Percentiles rank a stretch among this genome's conserved stretches.
Evolutionary conservation across 2,888 invertebrate genomes (phyloP).

Genomic region (Volucella inflata): DNA sequence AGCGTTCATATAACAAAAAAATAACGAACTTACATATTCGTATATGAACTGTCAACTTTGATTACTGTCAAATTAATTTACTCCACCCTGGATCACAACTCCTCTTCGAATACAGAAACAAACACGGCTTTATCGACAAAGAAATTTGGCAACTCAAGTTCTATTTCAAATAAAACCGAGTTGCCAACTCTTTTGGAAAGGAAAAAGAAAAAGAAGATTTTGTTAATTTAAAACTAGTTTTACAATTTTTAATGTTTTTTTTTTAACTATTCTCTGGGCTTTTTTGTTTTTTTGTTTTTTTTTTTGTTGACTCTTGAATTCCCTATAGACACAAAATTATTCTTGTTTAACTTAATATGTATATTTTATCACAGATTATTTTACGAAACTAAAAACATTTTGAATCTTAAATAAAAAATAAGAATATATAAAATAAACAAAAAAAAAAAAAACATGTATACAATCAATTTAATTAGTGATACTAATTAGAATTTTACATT

Average conservation of each 20-base stretch:
- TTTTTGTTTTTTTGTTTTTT: background rate
- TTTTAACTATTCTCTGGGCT: constrained; percentile 58
- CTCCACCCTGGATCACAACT: background rate
- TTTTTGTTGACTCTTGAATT: constrained; percentile 34
- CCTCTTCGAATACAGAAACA: constrained; percentile 25
- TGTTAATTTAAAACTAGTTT: constrained; percentile 4
- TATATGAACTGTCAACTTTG: background rate
- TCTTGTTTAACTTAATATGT: constrained; percentile 52
- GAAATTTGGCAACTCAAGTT: constrained; percentile 24
- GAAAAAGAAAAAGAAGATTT: background rate
- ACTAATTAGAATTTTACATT: constrained; percentile 6
- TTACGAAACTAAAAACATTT: constrained; percentile 45
- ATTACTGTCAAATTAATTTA: constrained; percentile 3
- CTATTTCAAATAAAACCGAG: constrained; percentile 68
- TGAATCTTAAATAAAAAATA: constrained; percentile 20
- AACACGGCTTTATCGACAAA: constrained; percentile 41
- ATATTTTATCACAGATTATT: constrained; percentile 71
- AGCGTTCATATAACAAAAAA: too few relatives aligned
- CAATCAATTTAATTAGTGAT: constrained; percentile 43
- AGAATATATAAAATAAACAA: background rate
- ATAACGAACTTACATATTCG: too few relatives aligned
- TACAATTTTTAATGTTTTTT: constrained; percentile 15
- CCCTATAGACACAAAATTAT: constrained; percentile 29
- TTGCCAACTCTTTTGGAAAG: background rate
- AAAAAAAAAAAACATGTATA: constrained; percentile 12